These are phyloP conservation scores for Harpagoxenus sublaevis DNA, from an alignment of 2,888 invertebrate genomes.

Conservation along the genomic window DNA sequence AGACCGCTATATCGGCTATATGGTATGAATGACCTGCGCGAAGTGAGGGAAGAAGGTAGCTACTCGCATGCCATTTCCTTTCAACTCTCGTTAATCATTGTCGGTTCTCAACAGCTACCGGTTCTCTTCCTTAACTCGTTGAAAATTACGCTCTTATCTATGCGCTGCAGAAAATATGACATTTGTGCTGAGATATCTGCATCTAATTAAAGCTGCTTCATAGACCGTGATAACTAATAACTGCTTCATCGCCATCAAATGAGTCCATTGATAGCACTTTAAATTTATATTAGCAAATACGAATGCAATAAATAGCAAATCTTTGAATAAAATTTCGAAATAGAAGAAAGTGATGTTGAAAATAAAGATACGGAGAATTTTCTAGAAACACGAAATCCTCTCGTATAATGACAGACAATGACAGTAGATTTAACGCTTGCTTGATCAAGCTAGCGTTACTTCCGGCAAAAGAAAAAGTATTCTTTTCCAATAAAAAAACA, in stretches of 20 bases:
- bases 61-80: slow-evolving; percentile 23
- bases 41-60: background rate
- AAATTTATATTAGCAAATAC: background rate
- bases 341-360: background rate
- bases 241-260: background rate
- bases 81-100: slow-evolving; percentile 29
- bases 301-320: background rate
- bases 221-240: slow-evolving; percentile 5
- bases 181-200: background rate
- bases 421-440: background rate
- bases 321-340: background rate
- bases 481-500: background rate
- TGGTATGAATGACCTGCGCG: slow-evolving; percentile 43
- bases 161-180: background rate
- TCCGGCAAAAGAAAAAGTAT: background rate
- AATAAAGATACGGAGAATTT: background rate
- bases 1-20: background rate
- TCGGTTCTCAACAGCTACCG: background rate
- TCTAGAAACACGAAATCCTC: background rate
- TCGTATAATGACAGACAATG: background rate
- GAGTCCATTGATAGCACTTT: background rate
- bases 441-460: background rate
- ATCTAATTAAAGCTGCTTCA: slow-evolving; percentile 8
- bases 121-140: slow-evolving; percentile 2
- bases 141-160: slow-evolving; percentile 1